Percentiles rank a stretch among this genome's conserved stretches.
phyloP scores from a whole-genome alignment of 2,113 vertebrate species.

The Loxodonta africana region DNA sequence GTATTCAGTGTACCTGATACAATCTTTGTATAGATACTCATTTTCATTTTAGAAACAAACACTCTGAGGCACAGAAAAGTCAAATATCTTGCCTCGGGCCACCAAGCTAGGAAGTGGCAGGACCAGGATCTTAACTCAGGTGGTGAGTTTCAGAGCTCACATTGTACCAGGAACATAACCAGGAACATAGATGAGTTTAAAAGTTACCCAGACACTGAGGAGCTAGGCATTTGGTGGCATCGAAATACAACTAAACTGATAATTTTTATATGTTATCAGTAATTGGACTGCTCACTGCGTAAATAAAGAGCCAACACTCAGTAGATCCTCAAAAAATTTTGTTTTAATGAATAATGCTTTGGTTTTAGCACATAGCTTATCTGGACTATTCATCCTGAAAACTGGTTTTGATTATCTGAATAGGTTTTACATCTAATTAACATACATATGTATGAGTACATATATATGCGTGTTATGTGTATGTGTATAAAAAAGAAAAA shows the following conservation, averaged over 20 bases:
- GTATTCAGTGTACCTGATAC: not conserved
- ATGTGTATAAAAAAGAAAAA: too few relatives aligned
- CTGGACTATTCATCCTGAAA: not conserved
- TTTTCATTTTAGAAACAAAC: not conserved
- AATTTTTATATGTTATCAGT: constrained; percentile 30
- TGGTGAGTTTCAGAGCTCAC: not conserved
- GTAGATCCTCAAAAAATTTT: not conserved
- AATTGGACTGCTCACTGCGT: not conserved
- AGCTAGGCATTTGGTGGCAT: not conserved
- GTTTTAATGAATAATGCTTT: constrained; percentile 5
- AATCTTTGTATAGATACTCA: not conserved
- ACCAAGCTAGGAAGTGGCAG: not conserved
- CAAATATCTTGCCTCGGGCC: not conserved
- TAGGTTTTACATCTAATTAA: not conserved
- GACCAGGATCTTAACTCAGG: not conserved
- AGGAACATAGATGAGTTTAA: not conserved
- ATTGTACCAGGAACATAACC: not conserved
- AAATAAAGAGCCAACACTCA: not conserved
- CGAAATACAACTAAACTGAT: not conserved
- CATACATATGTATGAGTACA: not conserved
- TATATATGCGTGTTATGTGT: too few relatives aligned
- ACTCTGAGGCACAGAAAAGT: not conserved
- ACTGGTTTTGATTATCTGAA: not conserved
- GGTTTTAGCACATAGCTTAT: not conserved
- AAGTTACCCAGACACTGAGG: not conserved